A percentile compares a stretch with the other conserved stretches of the same genome.
phyloP scores from a whole-genome alignment of 53 echinoderm and acorn worm species.

The Antedon mediterranea region DNA sequence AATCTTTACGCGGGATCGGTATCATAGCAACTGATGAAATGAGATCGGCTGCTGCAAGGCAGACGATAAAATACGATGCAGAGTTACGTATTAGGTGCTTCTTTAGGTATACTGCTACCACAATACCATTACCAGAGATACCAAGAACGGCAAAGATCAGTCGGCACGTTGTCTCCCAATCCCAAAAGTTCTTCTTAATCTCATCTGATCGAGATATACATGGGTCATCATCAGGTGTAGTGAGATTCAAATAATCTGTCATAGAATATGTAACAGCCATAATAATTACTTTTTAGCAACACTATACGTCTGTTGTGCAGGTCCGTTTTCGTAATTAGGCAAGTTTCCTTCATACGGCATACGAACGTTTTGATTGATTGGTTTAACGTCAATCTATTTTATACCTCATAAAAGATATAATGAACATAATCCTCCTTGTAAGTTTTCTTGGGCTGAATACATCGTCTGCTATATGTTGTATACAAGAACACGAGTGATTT shows the following conservation, averaged over 20 bases:
- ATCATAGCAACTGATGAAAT: slow-evolving; percentile 54
- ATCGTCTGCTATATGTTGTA: background rate
- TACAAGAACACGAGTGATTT: background rate
- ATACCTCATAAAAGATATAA: background rate
- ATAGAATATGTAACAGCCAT: background rate
- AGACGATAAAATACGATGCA: slow-evolving; percentile 28
- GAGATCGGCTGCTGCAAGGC: slow-evolving; percentile 61
- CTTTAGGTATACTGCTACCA: slow-evolving; percentile 45
- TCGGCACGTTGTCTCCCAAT: slow-evolving; percentile 35
- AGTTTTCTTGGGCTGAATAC: background rate
- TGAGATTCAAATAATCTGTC: background rate
- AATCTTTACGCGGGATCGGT: slow-evolving; percentile 29
- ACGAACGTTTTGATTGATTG: background rate
- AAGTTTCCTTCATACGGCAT: background rate
- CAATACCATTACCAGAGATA: slow-evolving; percentile 53
- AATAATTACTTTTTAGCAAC: background rate
- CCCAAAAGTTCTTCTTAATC: slow-evolving; percentile 15
- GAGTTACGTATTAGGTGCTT: slow-evolving; percentile 13
- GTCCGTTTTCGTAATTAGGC: background rate
- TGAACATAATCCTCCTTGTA: background rate
- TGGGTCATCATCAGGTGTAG: background rate
- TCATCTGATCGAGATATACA: background rate
- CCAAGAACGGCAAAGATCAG: slow-evolving; percentile 49
- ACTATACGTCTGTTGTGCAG: background rate
- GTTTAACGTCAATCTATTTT: background rate